Evolutionary conservation across 2,797 vertebrate genomes (phyloP).

Genomic region (Benthosema pterotum): DNA sequence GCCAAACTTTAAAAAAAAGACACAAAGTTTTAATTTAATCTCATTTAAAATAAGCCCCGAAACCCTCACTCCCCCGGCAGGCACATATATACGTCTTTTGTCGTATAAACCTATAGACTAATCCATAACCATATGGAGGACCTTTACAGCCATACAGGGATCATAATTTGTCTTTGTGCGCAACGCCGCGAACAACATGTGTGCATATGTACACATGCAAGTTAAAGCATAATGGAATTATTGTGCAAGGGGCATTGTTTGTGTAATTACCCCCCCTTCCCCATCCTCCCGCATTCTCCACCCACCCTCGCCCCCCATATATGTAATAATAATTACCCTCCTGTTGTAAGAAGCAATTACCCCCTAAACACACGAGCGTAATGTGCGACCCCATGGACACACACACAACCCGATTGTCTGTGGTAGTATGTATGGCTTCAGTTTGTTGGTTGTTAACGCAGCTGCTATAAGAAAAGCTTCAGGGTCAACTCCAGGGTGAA

Average conservation of each 20-base stretch:
- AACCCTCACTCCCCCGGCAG: neutral
- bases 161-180: neutral
- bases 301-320: neutral
- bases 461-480: slow-evolving; percentile 35
- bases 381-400: neutral
- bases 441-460: slow-evolving; percentile 35
- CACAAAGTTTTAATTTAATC: slow-evolving; percentile 1
- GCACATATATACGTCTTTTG: slow-evolving; percentile 16
- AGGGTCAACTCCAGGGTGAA: slow-evolving; percentile 35
- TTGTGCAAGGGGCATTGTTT: no score
- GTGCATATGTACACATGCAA: no score
- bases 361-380: no score
- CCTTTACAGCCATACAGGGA: neutral
- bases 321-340: neutral
- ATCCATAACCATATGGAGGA: slow-evolving; percentile 1
- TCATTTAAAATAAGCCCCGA: neutral
- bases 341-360: no score
- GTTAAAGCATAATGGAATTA: no score
- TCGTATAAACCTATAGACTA: slow-evolving; percentile 4
- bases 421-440: slow-evolving; percentile 6
- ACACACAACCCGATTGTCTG: slow-evolving; percentile 23
- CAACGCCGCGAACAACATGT: no score
- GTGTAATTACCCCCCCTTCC: neutral
- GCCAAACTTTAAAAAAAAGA: neutral
- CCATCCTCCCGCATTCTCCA: no score